Conservation (phyloP, 2,888 invertebrate genomes). For the Scaptomyza cyrtandrae region DNA sequence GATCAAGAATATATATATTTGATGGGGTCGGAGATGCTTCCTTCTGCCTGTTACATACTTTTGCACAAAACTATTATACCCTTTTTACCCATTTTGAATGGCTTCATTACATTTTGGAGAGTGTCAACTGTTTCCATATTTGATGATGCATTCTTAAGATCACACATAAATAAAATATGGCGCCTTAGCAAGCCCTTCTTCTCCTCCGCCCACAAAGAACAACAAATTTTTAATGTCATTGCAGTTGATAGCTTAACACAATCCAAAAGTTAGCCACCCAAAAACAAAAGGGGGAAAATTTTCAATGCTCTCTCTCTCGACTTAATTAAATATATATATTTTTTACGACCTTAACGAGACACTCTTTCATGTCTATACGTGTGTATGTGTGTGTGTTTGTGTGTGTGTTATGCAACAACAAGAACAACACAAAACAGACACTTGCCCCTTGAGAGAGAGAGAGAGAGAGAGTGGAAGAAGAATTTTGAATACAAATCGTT, state of each 20-base stretch:
- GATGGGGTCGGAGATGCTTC: too few species aligned
- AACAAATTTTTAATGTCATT: slow-evolving; percentile 68
- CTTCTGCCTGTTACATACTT: too few species aligned
- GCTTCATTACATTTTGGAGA: neutral
- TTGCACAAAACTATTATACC: too few species aligned
- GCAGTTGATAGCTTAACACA: slow-evolving; percentile 51
- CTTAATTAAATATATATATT: slow-evolving; percentile 69
- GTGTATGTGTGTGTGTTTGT: slow-evolving; percentile 4
- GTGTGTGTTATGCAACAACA: slow-evolving; percentile 65
- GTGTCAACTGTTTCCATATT: neutral
- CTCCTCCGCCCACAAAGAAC: slow-evolving; percentile 21
- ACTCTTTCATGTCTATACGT: neutral
- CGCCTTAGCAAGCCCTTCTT: neutral
- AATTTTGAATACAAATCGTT: slow-evolving; percentile 72
- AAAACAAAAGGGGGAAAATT: slow-evolving; percentile 24
- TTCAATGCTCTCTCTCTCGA: slow-evolving; percentile 32
- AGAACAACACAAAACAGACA: slow-evolving; percentile 46
- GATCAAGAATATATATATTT: too few species aligned
- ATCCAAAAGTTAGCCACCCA: slow-evolving; percentile 22
- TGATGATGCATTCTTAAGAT: slow-evolving; percentile 44
- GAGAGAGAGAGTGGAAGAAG: too few species aligned
- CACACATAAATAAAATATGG: slow-evolving; percentile 31
- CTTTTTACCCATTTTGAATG: too few species aligned
- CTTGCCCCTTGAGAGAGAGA: slow-evolving; percentile 44
- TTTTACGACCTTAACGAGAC: slow-evolving; percentile 20